phyloP scores from a whole-genome alignment of 2,888 invertebrate species.

The Acleris laterana region DNA sequence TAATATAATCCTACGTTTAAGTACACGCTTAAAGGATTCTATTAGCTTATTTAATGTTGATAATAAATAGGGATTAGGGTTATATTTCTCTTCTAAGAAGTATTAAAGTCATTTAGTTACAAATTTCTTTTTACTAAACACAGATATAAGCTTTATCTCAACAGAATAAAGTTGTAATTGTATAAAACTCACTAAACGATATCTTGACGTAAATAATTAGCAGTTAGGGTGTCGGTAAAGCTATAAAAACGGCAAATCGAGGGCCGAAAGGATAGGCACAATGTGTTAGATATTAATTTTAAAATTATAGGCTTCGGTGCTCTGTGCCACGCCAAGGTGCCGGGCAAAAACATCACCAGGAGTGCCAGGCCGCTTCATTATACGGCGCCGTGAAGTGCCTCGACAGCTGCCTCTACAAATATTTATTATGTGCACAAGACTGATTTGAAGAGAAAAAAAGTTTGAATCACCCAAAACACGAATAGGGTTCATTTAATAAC shows the following conservation, averaged over 20 bases:
- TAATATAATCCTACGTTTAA: too few species aligned
- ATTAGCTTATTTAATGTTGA: too few species aligned
- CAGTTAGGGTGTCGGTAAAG: constrained; percentile 73
- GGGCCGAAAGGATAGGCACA: constrained; percentile 76
- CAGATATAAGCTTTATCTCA: not conserved
- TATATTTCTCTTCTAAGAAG: not conserved
- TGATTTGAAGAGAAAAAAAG: constrained; percentile 36
- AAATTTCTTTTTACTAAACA: not conserved
- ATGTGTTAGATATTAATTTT: constrained; percentile 83
- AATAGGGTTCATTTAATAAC: constrained; percentile 18
- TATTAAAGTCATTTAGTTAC: not conserved
- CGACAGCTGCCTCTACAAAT: constrained; percentile 82
- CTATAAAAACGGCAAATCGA: constrained; percentile 76
- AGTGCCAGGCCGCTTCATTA: constrained; percentile 77
- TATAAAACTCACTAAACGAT: constrained; percentile 61
- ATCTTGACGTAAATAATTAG: constrained; percentile 69
- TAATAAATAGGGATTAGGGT: too few species aligned
- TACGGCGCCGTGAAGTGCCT: constrained; percentile 71
- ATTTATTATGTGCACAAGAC: constrained; percentile 72
- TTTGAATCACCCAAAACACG: constrained; percentile 11
- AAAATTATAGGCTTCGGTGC: constrained; percentile 75
- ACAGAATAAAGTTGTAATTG: constrained; percentile 20
- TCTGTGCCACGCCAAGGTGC: constrained; percentile 74
- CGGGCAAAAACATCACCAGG: constrained; percentile 77
- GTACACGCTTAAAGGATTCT: too few species aligned